phyloP scores from a whole-genome alignment of 1,140 invertebrate species.

The Proctacanthus coquilletti region DNA sequence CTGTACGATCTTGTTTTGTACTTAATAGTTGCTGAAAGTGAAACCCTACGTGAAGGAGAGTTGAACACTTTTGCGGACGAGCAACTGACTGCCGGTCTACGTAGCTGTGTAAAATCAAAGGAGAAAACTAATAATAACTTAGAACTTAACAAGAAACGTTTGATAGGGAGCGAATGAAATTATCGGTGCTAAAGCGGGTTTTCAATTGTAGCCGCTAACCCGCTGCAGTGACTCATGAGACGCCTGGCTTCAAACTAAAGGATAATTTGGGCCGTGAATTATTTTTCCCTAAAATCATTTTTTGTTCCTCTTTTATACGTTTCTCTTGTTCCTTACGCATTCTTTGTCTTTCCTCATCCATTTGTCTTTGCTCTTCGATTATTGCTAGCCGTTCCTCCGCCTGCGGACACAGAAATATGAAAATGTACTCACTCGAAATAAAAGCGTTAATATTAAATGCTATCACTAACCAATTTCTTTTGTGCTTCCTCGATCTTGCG shows the following conservation, averaged over 20 bases:
- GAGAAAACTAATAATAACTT: too few relatives aligned
- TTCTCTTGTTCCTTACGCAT: slow-evolving; percentile 86
- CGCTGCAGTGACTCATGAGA: slow-evolving; percentile 36
- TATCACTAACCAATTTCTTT: slow-evolving; percentile 72
- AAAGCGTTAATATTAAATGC: slow-evolving; percentile 1
- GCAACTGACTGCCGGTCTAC: too few relatives aligned
- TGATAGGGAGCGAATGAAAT: too few relatives aligned
- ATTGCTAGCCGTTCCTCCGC: slow-evolving; percentile 91
- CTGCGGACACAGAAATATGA: slow-evolving; percentile 34
- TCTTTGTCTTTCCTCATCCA: slow-evolving; percentile 86
- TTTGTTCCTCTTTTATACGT: slow-evolving; percentile 85
- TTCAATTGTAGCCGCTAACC: not conserved
- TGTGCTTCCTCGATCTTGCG: slow-evolving; percentile 93
- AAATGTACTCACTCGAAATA: slow-evolving; percentile 5
- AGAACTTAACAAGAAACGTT: too few relatives aligned
- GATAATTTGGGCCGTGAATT: slow-evolving; percentile 91
- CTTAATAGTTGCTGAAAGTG: too few relatives aligned
- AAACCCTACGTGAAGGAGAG: too few relatives aligned
- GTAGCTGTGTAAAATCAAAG: too few relatives aligned
- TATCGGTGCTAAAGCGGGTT: too few relatives aligned
- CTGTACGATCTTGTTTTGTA: too few relatives aligned
- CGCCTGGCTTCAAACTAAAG: slow-evolving; percentile 66
- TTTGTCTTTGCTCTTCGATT: slow-evolving; percentile 90
- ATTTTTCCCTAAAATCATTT: slow-evolving; percentile 92
- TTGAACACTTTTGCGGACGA: too few relatives aligned